Percentiles rank a stretch among this genome's conserved stretches.
These are phyloP conservation scores for Sus cebifrons DNA, from an alignment of 2,797 vertebrate species.

Conservation along the genomic window DNA sequence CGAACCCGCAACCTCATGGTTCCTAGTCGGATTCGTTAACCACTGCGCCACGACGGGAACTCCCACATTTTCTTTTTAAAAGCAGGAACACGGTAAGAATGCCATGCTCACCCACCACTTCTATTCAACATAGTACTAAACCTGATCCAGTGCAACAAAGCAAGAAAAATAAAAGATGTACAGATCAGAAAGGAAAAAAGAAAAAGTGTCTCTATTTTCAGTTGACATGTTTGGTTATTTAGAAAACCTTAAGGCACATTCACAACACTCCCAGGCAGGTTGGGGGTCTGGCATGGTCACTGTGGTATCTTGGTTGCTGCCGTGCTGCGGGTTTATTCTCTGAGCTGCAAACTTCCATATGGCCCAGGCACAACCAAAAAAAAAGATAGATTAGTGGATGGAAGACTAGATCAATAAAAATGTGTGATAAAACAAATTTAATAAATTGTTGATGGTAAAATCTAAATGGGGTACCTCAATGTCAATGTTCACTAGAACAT, in stretches of 20 bases:
- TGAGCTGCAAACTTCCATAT: no score
- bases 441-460: conserved; percentile 11
- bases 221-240: neutral
- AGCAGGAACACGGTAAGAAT: neutral
- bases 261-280: neutral
- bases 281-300: no score
- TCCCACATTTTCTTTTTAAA: neutral
- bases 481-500: conserved; percentile 30
- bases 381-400: neutral
- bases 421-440: neutral
- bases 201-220: neutral
- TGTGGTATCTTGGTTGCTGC: no score
- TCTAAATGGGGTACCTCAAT: neutral
- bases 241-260: conserved; percentile 10
- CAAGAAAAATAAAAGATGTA: neutral
- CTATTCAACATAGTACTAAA: neutral
- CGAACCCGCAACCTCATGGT: no score
- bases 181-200: conserved; percentile 20
- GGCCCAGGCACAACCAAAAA: neutral
- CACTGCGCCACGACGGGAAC: no score
- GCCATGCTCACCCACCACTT: neutral
- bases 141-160: neutral
- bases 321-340: no score
- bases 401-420: neutral
- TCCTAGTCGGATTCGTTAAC: no score